Conservation (phyloP, 1,140 invertebrate genomes). For the Nymphalis io region DNA sequence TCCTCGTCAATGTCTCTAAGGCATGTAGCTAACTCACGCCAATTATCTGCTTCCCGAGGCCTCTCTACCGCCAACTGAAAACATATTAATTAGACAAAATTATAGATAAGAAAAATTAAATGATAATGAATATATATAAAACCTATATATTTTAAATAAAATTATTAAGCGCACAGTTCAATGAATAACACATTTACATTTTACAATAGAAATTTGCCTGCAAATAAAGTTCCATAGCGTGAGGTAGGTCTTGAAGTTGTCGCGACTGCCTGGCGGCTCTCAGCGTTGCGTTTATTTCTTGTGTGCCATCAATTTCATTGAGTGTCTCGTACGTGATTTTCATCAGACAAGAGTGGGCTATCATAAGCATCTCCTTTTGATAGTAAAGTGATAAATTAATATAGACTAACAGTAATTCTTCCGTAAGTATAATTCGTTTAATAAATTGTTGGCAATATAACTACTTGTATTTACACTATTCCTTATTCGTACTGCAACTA, state of each 20-base stretch:
- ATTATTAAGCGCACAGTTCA: no score
- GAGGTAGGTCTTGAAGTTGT: slow-evolving; percentile 57
- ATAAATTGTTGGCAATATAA: no score
- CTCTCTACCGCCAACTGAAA: slow-evolving; percentile 49
- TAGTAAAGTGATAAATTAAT: not conserved
- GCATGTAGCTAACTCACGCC: slow-evolving; percentile 66
- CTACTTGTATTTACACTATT: no score
- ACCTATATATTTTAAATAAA: not conserved
- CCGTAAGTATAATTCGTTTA: no score
- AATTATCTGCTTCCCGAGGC: slow-evolving; percentile 49
- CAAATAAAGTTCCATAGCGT: slow-evolving; percentile 64
- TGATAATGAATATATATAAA: not conserved
- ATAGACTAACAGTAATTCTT: no score
- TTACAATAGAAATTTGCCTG: slow-evolving; percentile 42
- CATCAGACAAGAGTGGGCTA: slow-evolving; percentile 63
- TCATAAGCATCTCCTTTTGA: slow-evolving; percentile 63
- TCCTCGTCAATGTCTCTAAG: slow-evolving; percentile 56
- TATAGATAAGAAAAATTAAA: not conserved
- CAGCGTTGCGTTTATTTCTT: slow-evolving; percentile 40
- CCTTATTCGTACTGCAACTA: no score
- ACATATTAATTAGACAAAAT: not conserved
- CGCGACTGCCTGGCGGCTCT: slow-evolving; percentile 62
- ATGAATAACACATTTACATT: no score
- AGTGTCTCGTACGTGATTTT: slow-evolving; percentile 48
- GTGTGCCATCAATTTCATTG: slow-evolving; percentile 26